phyloP scores from a whole-genome alignment of 2,113 vertebrate species.

The Nibea albiflora region DNA sequence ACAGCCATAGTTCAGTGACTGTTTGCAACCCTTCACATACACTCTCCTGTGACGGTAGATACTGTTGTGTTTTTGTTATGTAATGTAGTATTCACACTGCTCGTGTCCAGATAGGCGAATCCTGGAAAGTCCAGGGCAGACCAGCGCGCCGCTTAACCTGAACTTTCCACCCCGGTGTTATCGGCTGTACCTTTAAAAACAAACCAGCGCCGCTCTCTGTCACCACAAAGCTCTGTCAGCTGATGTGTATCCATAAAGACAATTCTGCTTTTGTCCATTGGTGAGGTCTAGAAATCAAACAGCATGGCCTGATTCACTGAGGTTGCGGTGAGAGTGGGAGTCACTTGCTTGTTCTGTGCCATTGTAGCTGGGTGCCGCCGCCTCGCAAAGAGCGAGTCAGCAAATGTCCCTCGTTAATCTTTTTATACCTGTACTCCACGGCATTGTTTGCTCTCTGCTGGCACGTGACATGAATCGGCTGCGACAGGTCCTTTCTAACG shows the following conservation, averaged over 20 bases:
- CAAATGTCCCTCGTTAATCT: constrained; percentile 34
- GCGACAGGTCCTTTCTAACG: constrained; percentile 9
- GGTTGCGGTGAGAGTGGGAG: constrained; percentile 12
- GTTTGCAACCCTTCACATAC: not conserved
- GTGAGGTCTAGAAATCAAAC: constrained; percentile 61
- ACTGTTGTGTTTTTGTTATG: not conserved
- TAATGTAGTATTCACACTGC: constrained; percentile 4
- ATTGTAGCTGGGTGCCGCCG: constrained; percentile 26
- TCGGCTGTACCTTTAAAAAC: constrained; percentile 25
- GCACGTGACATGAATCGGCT: not conserved
- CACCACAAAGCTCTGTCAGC: constrained; percentile 50
- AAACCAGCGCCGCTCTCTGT: constrained; percentile 22
- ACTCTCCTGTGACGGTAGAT: constrained; percentile 1
- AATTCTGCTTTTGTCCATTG: constrained; percentile 58
- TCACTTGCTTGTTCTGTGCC: constrained; percentile 28
- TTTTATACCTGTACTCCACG: constrained; percentile 19
- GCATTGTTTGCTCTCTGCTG: not conserved
- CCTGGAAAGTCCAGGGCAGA: constrained; percentile 17
- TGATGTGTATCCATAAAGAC: constrained; percentile 49
- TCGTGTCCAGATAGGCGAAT: not conserved
- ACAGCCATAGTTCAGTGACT: not conserved
- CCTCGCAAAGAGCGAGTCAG: constrained; percentile 42
- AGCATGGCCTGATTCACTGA: constrained; percentile 30
- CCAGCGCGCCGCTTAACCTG: constrained; percentile 11
- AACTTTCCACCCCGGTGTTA: constrained; percentile 46